These are phyloP conservation scores for Sarcophaga carnaria DNA, from an alignment of 2,888 invertebrate genomes.

Conservation along the genomic window DNA sequence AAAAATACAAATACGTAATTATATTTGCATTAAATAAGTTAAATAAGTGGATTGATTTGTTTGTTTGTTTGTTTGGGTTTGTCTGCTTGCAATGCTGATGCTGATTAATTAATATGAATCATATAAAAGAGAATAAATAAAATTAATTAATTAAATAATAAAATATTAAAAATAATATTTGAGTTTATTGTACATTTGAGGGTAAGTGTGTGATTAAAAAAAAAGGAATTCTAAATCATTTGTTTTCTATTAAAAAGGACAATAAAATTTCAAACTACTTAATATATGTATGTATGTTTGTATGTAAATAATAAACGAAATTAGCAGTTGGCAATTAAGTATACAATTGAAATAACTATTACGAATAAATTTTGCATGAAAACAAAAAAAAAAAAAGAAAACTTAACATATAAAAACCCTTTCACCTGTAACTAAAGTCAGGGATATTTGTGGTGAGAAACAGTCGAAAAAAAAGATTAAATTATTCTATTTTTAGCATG, in stretches of 20 bases:
- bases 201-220: constrained; percentile 3
- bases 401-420: constrained; percentile 6
- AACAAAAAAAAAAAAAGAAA: neutral
- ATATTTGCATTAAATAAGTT: too few relatives aligned
- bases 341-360: neutral
- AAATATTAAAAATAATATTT: constrained; percentile 49
- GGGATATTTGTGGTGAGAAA: too few relatives aligned
- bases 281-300: neutral
- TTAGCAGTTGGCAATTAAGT: neutral
- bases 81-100: too few relatives aligned
- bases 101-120: too few relatives aligned
- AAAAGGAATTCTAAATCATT: neutral
- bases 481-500: neutral
- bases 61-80: too few relatives aligned
- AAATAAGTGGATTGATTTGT: too few relatives aligned
- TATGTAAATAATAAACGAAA: constrained; percentile 16
- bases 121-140: neutral
- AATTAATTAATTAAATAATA: constrained; percentile 2
- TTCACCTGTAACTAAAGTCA: constrained; percentile 8
- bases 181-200: constrained; percentile 61
- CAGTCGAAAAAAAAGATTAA: neutral
- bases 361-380: too few relatives aligned
- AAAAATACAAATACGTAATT: neutral
- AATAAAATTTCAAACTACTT: constrained; percentile 38
- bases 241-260: neutral